Base-by-base conservation (phyloP, 1,140 invertebrate genomes). In the Aphidius gifuensis region DNA sequence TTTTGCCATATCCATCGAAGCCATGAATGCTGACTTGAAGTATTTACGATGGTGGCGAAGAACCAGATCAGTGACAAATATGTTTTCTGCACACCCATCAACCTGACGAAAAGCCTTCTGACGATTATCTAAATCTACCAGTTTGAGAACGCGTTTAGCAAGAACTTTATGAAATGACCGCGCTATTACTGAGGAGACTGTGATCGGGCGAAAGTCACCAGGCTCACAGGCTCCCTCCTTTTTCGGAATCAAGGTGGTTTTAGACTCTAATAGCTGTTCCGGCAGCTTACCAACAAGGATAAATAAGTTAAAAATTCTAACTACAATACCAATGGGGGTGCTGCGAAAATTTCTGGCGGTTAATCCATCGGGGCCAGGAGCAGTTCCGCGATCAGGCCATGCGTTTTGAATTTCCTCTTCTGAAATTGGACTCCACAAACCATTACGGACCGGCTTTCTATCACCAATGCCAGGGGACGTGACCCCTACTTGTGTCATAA, bases 131-230 rank as follows among this genome's bases (percentile, higher is more conserved):
- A 70, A n/a, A 0, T 1, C 6, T 2, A 63, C 43, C 2, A 4
- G 1, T 9, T 43, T 9, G 7, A 21, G 11, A 4, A 77, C 46
- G 8, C 76, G 66, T 0, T 58, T 66, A 5, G 74, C 74, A 46
- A 79, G 44, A 46, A 79, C 65, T n/a, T 69, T 66, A 58, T 78
- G 74, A 45, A 78, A 62, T 3, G 68, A 62, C 38, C 76, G 55
- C 3, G 72, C 68, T 0, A 75, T 49, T 5, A 76, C 66, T 4
- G 76, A 76, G 40, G 70, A 66, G 23, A 81, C 73, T 6, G 73
- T 74, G 0, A 81, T 80, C 11, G 77, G 77, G 42, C 78, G 63
- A 39, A 72, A 79, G 3, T 74, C 74, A 8, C 64, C 69, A 8
- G 72, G 71, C 0, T 62, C 54, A 5, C 6, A 51, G 6, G 72